Base-by-base conservation (phyloP, 2,888 invertebrate species). In the Pandemis corylana region DNA sequence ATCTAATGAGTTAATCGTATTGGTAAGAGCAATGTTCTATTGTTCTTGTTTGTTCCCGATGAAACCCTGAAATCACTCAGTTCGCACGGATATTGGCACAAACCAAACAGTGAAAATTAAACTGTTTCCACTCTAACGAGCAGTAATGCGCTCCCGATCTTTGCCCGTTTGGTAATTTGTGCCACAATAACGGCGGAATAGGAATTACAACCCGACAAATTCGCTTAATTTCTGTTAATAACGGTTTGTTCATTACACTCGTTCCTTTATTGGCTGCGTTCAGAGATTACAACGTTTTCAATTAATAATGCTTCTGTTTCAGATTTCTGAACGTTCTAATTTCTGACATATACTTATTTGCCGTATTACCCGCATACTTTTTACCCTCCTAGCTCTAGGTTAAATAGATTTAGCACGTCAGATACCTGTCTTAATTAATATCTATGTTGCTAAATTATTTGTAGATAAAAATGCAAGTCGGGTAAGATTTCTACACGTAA, bases 51-150 rank as follows among this genome's bases (percentile, higher is more conserved):
- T 59, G 28, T 28, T 59, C 62, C 2, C 62, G n/a, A n/a, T 62
- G 41, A 62, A 36, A 49, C 41, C 41, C 28, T 28, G 13, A 36
- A 66, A 66, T 51, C 44, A 42, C 51, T 41, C 36, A n/a, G 10
- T 46, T 63, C 44, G 53, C 28, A 59, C 65, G 56, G 56, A 44
- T 49, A 62, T 62, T 15, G 49, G 46, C 42, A 7, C 12, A 51
- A 51, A 68, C 88, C 86, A 89, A 90, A 92, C 89, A 89, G 88
- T 89, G 86, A 83, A 89, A 91, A 90, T 90, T 89, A 88, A 90
- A 90, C 89, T 86, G 90, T 88, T 87, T 88, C 85, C 87, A 82
- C 83, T 87, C 85, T 89, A 91, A 89, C 86, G 89, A 87, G 85
- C 88, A 83, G 81, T 84, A 85, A 87, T 87, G 84, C 85, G 84